Conservation (phyloP, 2,888 invertebrate genomes). For the Drosophila ustulata region DNA sequence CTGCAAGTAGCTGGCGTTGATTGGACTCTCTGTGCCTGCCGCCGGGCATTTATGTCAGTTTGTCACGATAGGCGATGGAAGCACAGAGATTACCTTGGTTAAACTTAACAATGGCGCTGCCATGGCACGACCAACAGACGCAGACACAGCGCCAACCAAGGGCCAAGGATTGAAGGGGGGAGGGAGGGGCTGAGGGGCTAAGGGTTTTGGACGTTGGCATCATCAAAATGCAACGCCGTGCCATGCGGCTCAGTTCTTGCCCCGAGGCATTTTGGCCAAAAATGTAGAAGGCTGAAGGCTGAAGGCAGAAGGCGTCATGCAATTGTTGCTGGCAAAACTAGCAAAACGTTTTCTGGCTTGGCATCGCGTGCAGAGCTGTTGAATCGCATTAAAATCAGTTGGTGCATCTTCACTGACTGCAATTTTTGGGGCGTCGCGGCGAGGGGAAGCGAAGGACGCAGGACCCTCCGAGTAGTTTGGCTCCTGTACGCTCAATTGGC, state of each 20-base stretch:
- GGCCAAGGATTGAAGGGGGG: conserved; percentile 3
- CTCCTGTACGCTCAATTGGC: conserved; percentile 75
- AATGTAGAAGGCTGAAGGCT: conserved; percentile 9
- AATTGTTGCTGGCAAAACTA: conserved; percentile 53
- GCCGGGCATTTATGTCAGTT: conserved; percentile 79
- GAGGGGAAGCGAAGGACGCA: background rate
- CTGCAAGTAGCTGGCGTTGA: conserved; percentile 79
- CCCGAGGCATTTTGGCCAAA: conserved; percentile 59
- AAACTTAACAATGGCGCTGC: conserved; percentile 79
- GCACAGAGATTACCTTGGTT: conserved; percentile 79
- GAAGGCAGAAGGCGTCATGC: conserved; percentile 10
- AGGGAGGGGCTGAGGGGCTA: background rate
- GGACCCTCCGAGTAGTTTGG: conserved; percentile 33
- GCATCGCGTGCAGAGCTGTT: conserved; percentile 79
- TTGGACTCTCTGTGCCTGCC: conserved; percentile 76
- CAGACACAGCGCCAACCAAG: conserved; percentile 14
- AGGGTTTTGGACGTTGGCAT: conserved; percentile 40
- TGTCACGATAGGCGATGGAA: conserved; percentile 80
- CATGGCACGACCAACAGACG: conserved; percentile 64
- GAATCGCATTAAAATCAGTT: conserved; percentile 80
- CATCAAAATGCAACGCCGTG: conserved; percentile 76
- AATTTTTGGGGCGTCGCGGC: conserved; percentile 55
- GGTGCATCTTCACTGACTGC: conserved; percentile 80
- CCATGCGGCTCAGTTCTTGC: conserved; percentile 49
- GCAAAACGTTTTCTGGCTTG: conserved; percentile 71